These are phyloP conservation scores for Metopia argyrocephala DNA, from an alignment of 2,888 invertebrate species.

Conservation along the genomic window DNA sequence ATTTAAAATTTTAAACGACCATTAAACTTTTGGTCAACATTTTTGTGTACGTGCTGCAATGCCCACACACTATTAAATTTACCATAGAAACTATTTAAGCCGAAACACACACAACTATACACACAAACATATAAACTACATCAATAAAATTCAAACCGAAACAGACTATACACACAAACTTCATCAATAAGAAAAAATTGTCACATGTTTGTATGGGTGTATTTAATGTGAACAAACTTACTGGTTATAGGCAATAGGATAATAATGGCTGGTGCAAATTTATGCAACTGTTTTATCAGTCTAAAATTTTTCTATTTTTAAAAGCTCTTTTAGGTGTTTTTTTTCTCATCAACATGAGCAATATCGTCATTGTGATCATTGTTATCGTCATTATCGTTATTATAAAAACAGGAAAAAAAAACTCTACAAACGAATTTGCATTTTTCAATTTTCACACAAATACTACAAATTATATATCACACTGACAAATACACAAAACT, in stretches of 20 bases:
- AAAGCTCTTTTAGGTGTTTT: constrained; percentile 1
- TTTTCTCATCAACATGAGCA: background rate
- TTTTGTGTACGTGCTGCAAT: constrained; percentile 31
- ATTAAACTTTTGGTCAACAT: constrained; percentile 10
- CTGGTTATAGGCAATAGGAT: background rate
- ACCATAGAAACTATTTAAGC: background rate
- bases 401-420: background rate
- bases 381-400: background rate
- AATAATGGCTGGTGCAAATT: background rate
- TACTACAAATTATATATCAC: constrained; percentile 33
- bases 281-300: background rate
- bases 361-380: background rate
- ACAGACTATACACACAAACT: too few relatives aligned
- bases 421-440: constrained; percentile 51
- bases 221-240: background rate
- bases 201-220: background rate
- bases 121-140: too few relatives aligned
- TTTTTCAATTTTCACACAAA: constrained; percentile 55
- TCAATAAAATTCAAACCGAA: too few relatives aligned
- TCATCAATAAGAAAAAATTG: too few relatives aligned
- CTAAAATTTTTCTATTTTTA: constrained; percentile 2
- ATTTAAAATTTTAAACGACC: constrained; percentile 1
- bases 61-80: constrained; percentile 7
- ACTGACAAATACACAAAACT: background rate
- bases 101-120: background rate